Percentiles rank a stretch among this genome's conserved stretches.
Conservation (phyloP, 2,888 invertebrate genomes). For the Pandemis cinnamomeana region DNA sequence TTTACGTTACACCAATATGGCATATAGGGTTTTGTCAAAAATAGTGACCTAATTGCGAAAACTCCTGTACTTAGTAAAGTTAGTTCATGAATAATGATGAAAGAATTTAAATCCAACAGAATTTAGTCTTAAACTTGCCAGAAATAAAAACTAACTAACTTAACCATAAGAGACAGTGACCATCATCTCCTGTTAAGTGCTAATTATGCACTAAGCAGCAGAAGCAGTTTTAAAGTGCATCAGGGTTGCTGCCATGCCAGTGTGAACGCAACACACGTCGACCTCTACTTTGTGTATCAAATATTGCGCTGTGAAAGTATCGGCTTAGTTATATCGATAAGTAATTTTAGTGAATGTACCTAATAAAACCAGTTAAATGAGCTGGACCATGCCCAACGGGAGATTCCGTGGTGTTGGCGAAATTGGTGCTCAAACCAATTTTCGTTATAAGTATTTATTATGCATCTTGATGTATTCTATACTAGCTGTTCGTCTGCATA, state of each 20-base stretch:
- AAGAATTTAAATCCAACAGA: background rate
- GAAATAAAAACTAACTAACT: background rate
- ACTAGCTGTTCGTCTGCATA: too few relatives aligned
- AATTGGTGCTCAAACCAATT: too few relatives aligned
- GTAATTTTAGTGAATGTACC: background rate
- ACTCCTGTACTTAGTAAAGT: too few relatives aligned
- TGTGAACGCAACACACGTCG: slow-evolving; percentile 46
- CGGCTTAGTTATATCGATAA: slow-evolving; percentile 6
- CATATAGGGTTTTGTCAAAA: background rate
- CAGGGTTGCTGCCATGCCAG: slow-evolving; percentile 44
- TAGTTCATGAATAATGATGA: too few relatives aligned
- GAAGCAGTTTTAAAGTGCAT: slow-evolving; percentile 39
- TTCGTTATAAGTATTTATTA: too few relatives aligned
- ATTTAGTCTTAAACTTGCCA: background rate
- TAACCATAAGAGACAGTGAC: slow-evolving; percentile 27
- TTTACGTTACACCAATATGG: background rate
- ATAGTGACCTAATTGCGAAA: background rate
- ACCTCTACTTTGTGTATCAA: slow-evolving; percentile 50
- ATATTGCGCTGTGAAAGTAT: slow-evolving; percentile 17
- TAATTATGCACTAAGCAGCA: slow-evolving; percentile 36
- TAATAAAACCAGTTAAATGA: background rate
- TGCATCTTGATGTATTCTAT: too few relatives aligned
- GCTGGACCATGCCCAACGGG: too few relatives aligned
- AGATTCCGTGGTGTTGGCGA: too few relatives aligned
- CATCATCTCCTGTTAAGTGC: slow-evolving; percentile 32